Percentiles rank a stretch among this genome's conserved stretches.
Conservation (phyloP, 2,888 invertebrate genomes). For the Polydrusus cervinus region DNA sequence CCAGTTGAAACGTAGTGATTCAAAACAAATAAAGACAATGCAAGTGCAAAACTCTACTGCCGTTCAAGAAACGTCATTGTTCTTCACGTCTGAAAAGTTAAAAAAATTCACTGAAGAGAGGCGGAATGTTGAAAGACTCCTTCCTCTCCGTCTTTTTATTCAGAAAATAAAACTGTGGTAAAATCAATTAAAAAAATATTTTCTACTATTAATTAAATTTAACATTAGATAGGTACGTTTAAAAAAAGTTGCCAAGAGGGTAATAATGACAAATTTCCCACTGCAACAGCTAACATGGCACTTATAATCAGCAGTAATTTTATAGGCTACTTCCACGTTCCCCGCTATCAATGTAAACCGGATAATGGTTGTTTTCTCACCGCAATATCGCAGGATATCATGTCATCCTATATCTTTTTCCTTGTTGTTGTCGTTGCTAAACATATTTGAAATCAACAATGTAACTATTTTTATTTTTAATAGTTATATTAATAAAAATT, state of each 20-base stretch:
- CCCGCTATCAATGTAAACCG: conserved; percentile 39
- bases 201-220: neutral
- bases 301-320: conserved; percentile 34
- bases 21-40: no score
- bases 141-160: no score
- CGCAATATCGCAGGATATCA: conserved; percentile 35
- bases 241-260: neutral
- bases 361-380: conserved; percentile 37
- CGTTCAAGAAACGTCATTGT: no score
- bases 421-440: conserved; percentile 8
- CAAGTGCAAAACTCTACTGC: no score
- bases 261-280: conserved; percentile 3
- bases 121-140: no score
- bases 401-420: conserved; percentile 40
- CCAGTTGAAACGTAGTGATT: no score
- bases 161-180: no score
- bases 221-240: no score
- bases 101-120: no score
- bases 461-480: neutral
- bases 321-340: conserved; percentile 39
- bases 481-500: no score
- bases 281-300: conserved; percentile 4
- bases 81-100: no score
- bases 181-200: no score
- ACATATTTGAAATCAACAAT: neutral